A percentile compares a stretch with the other conserved stretches of the same genome.
Evolutionary conservation across 2,113 vertebrate genomes (phyloP).

Genomic region (Hystrix brachyura): DNA sequence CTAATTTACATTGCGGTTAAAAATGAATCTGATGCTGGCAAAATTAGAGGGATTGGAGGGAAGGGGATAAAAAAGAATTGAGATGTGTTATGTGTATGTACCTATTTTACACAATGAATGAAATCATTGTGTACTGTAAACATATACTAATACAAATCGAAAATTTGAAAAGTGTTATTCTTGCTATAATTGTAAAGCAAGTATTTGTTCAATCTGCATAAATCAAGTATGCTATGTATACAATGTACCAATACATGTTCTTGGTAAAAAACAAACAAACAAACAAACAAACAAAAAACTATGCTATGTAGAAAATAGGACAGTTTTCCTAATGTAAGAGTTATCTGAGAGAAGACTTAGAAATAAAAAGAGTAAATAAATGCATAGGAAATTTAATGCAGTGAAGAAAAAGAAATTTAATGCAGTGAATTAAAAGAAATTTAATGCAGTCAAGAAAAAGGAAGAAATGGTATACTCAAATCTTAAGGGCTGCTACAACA

Average conservation of each 20-base stretch:
- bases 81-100: neutral
- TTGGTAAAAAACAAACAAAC: too few relatives aligned
- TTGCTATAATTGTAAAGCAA: neutral
- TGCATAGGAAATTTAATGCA: neutral
- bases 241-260: too few relatives aligned
- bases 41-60: neutral
- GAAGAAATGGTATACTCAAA: neutral
- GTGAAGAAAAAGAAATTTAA: neutral
- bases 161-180: neutral
- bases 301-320: neutral
- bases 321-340: neutral
- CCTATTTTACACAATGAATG: neutral
- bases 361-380: neutral
- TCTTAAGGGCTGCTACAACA: neutral
- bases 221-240: neutral
- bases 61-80: neutral
- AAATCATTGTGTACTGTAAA: neutral
- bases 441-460: neutral
- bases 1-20: neutral
- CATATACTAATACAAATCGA: neutral
- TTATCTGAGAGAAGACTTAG: neutral
- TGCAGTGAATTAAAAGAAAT: neutral
- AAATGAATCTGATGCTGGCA: neutral
- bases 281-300: neutral
- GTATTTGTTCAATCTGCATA: neutral